Evolutionary conservation across 2,113 vertebrate species (phyloP).

Genomic region (Lichenostomus cassidix): DNA sequence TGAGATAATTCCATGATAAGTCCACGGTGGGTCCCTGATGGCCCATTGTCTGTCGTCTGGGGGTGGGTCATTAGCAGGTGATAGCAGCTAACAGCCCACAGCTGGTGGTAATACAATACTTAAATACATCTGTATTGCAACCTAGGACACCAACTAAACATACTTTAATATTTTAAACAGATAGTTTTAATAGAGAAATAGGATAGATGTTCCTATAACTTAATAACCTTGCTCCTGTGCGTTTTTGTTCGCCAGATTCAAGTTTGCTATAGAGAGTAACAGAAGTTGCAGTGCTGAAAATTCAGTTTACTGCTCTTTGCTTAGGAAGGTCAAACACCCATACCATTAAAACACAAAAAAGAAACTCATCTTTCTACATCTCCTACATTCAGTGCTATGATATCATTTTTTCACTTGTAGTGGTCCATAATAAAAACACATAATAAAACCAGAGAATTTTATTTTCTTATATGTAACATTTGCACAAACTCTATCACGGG

Average conservation of each 20-base stretch:
- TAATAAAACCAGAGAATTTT: not conserved
- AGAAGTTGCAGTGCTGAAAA: not conserved
- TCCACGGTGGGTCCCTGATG: no score
- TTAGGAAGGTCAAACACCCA: not conserved
- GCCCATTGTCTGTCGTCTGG: no score
- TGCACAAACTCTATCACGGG: not conserved
- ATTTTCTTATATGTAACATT: not conserved
- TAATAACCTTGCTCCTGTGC: not conserved
- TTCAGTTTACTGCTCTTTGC: not conserved
- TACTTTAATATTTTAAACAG: not conserved
- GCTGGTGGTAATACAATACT: no score
- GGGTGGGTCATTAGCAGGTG: no score
- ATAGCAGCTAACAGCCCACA: no score
- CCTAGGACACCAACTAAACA: no score
- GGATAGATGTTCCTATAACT: not conserved
- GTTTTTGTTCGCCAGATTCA: not conserved
- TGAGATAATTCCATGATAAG: no score
- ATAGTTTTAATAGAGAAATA: not conserved
- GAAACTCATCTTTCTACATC: not conserved
- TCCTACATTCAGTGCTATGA: not conserved
- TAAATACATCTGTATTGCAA: no score
- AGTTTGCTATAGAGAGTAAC: not conserved
- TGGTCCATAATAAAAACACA: not conserved
- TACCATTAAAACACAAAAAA: not conserved
- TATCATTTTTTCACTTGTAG: not conserved